Percentiles rank a stretch among this genome's conserved stretches.
Evolutionary conservation across 2,113 vertebrate genomes (phyloP).

Genomic region (Todiramphus chloris): DNA sequence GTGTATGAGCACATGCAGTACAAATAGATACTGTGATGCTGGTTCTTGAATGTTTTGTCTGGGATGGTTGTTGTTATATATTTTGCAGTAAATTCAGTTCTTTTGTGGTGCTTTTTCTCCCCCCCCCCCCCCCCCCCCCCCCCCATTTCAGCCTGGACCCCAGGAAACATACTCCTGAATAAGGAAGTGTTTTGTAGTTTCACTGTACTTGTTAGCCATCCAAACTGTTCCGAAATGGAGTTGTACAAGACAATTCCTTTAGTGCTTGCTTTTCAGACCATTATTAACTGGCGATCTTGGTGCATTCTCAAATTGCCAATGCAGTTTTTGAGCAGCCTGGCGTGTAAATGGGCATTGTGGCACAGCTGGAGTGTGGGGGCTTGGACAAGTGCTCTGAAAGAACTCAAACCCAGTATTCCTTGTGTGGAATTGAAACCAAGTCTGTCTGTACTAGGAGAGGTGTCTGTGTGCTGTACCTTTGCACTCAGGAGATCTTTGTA

Average conservation of each 20-base stretch:
- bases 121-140: rapidly evolving
- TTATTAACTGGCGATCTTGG: background rate
- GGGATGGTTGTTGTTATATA: background rate
- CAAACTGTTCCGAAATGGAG: background rate
- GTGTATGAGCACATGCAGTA: background rate
- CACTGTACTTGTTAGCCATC: background rate
- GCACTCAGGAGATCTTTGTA: background rate
- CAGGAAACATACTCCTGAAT: background rate
- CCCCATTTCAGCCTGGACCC: background rate
- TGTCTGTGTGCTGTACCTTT: background rate
- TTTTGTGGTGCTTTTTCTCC: background rate
- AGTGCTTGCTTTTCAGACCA: background rate
- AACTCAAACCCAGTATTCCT: background rate
- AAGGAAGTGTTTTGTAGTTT: background rate
- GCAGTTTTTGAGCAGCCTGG: background rate
- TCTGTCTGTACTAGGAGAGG: background rate
- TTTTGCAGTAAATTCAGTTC: background rate
- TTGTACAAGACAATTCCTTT: background rate
- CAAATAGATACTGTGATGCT: background rate
- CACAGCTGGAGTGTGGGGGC: background rate
- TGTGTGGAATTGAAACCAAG: background rate
- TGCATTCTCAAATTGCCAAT: background rate
- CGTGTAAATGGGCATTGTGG: background rate
- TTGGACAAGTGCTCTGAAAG: background rate
- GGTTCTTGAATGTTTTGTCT: background rate